Conservation (phyloP, 2,797 vertebrate genomes). For the Sciurus vulgaris region DNA sequence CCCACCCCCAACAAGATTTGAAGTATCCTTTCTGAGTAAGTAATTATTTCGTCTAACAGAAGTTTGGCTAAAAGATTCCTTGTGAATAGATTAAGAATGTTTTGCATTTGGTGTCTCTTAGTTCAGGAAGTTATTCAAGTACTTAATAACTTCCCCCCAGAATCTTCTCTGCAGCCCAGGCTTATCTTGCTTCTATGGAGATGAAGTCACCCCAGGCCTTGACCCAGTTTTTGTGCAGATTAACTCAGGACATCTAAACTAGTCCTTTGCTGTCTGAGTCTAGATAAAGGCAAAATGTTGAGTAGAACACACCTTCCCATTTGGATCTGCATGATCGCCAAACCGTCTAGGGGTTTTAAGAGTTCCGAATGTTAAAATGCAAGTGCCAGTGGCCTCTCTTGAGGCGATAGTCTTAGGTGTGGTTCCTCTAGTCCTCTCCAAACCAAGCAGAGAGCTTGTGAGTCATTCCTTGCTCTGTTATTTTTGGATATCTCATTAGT, state of each 20-base stretch:
- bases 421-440: neutral
- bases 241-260: neutral
- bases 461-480: neutral
- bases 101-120: neutral
- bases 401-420: neutral
- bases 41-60: neutral
- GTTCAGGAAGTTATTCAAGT: neutral
- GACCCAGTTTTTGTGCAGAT: neutral
- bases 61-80: neutral
- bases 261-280: constrained; percentile 7
- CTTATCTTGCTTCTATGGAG: constrained; percentile 1
- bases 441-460: neutral
- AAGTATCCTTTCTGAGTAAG: neutral
- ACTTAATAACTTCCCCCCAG: neutral
- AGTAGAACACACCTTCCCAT: neutral
- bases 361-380: too few species aligned
- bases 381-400: neutral
- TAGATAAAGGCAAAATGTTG: neutral
- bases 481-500: neutral
- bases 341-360: neutral
- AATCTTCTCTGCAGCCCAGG: neutral
- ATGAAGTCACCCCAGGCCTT: neutral
- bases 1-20: neutral
- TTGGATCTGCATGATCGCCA: neutral
- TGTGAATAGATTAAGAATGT: neutral